Evolutionary conservation across 2,113 vertebrate species (phyloP).

Genomic region (Hassar affinis): DNA sequence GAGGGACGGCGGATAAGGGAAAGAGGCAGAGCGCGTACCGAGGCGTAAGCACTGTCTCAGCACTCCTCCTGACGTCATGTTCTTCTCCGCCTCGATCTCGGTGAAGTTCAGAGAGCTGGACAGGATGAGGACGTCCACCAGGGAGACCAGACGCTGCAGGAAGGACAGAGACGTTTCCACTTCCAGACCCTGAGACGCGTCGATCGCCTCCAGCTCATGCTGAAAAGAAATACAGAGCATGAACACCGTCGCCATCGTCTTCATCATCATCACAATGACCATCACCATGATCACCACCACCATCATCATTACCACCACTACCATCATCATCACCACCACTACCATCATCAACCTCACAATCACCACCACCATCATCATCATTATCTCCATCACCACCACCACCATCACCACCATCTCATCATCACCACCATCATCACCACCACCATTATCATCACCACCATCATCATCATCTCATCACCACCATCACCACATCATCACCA

Average conservation of each 20-base stretch:
- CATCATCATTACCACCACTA: not conserved
- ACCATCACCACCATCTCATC: not conserved
- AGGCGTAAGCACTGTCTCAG: conserved; percentile 93
- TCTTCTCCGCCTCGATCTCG: conserved; percentile 98
- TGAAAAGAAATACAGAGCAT: conserved; percentile 57
- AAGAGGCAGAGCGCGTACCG: conserved; percentile 68
- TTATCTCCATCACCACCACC: not conserved
- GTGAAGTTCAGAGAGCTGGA: conserved; percentile 95
- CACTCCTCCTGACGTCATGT: conserved; percentile 96
- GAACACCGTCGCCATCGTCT: not conserved
- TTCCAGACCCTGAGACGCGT: conserved; percentile 89
- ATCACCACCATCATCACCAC: not conserved
- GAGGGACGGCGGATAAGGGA: not conserved
- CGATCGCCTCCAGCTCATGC: conserved; percentile 94
- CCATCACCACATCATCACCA: not conserved
- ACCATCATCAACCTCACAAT: not conserved
- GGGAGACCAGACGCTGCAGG: conserved; percentile 89
- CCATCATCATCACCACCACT: not conserved
- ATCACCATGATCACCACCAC: not conserved
- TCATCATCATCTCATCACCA: not conserved
- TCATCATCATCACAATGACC: not conserved
- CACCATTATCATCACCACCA: not conserved
- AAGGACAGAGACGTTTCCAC: conserved; percentile 90
- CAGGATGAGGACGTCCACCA: conserved; percentile 95
- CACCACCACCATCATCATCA: not conserved